Evolutionary conservation across 2,888 invertebrate species (phyloP).

Genomic region (Ditylenchus weischeri): DNA sequence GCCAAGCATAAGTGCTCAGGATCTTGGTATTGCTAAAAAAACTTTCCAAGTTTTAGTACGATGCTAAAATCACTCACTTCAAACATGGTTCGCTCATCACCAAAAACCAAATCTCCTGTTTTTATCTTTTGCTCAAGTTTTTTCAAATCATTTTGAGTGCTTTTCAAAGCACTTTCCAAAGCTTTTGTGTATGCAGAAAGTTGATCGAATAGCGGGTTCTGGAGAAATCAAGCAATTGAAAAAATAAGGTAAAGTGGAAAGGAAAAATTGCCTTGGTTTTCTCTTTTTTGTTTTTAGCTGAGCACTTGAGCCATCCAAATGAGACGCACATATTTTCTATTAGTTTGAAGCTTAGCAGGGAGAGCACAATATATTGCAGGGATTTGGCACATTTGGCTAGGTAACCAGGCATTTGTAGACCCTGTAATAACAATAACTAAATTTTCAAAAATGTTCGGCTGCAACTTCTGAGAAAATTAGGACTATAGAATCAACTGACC

Average conservation of each 20-base stretch:
- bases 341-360: constrained; percentile 5
- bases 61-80: no score
- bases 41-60: no score
- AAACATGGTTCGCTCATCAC: no score
- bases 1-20: not conserved
- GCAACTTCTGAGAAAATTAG: no score
- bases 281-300: not conserved
- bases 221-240: no score
- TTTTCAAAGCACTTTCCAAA: no score
- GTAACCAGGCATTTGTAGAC: not conserved
- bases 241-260: not conserved
- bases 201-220: no score
- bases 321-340: not conserved
- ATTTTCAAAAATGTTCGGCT: not conserved
- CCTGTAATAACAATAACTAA: not conserved
- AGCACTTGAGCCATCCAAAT: not conserved
- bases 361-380: not conserved
- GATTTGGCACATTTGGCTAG: constrained; percentile 1
- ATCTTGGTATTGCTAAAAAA: not conserved
- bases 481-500: no score
- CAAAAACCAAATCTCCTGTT: no score
- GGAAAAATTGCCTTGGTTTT: not conserved
- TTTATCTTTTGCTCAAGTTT: no score
- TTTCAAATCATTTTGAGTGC: no score
- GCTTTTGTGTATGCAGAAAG: no score